These are phyloP conservation scores for Cyprinodon brontotheroides DNA, from an alignment of 2,113 vertebrate genomes.

Conservation along the genomic window DNA sequence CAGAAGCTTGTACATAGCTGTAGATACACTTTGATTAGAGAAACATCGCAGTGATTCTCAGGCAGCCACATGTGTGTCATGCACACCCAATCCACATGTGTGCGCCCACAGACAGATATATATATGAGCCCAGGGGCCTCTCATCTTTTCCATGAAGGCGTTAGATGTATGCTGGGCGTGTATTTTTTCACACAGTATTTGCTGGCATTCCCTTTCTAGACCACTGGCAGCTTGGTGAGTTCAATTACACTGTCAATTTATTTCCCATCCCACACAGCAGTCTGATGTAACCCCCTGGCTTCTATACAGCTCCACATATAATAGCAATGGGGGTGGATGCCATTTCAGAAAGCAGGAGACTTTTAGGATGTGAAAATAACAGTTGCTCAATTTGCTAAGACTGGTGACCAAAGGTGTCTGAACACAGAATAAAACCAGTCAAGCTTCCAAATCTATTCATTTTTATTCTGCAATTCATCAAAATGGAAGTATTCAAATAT, in stretches of 20 bases:
- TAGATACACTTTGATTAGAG: constrained; percentile 29
- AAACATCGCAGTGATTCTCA: constrained; percentile 28
- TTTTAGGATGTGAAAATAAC: constrained; percentile 30
- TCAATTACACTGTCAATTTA: constrained; percentile 73
- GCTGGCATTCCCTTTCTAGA: constrained; percentile 64
- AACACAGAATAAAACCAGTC: constrained; percentile 19
- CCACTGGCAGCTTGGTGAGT: constrained; percentile 67
- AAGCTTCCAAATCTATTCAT: background rate
- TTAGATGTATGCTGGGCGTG: constrained; percentile 57
- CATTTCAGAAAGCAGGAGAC: constrained; percentile 49
- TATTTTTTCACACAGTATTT: constrained; percentile 66
- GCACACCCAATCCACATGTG: constrained; percentile 58
- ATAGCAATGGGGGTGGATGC: constrained; percentile 38
- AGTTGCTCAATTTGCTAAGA: constrained; percentile 35
- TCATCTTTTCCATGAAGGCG: constrained; percentile 59
- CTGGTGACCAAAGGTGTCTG: constrained; percentile 12
- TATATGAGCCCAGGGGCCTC: constrained; percentile 31
- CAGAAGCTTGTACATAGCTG: constrained; percentile 28
- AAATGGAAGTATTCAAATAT: background rate
- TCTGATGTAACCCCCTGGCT: constrained; percentile 70
- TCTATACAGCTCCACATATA: constrained; percentile 62
- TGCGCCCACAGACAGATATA: constrained; percentile 50
- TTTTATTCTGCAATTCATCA: background rate
- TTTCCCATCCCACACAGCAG: constrained; percentile 70
- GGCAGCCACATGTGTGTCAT: constrained; percentile 39